Base-by-base conservation (phyloP, 2,113 vertebrate species). In the Pionites leucogaster region DNA sequence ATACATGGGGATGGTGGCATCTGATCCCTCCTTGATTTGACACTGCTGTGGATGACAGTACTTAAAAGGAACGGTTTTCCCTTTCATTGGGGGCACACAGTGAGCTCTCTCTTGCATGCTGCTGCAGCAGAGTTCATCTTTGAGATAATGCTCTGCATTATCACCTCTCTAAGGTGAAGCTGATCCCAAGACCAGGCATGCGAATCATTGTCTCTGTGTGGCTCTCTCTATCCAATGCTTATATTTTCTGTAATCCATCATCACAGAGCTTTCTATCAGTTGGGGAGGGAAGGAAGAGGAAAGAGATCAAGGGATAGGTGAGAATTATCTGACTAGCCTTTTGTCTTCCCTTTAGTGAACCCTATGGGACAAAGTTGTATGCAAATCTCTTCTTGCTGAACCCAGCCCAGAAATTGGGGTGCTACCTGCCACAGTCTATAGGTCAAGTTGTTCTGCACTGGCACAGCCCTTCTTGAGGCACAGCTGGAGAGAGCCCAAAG, bases 201-300 rank as follows among this genome's bases (percentile, higher is more conserved):
- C 17, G 52, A 72, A 76, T 55, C 2, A 1, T 63, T 29, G 3
- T 75, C 65, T 52, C n/a, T n/a, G 28, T 17, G 6, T 49, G 47
- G 23, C 62, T 49, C 4, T 42, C 4, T 35, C 33, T 9, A 25
- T 57, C 29, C 31, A 60, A 6, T 27, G 19, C 7, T 65, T 85
- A 23, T 52, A 5, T 62, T 76, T 96, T 37, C 42, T 39, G 15
- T 46, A 25, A 64, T 41, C 22, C 41, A 25, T 31, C 22, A 37
- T 24, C 11, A n/a, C 75, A 85, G 37, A 82, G 33, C 22, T 82
- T 82, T 78, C 62, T 64, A 18, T 37, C 19, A 35, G 10, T 0
- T 80, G 31, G 2, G 22, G 13, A 50, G 4, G 2, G 8, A 2
- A 35, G 0, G 0, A 42, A 55, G 23, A 90, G 20, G 16, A 35